phyloP scores from a whole-genome alignment of 1,140 invertebrate species.

The Drosophila parabipectinata region DNA sequence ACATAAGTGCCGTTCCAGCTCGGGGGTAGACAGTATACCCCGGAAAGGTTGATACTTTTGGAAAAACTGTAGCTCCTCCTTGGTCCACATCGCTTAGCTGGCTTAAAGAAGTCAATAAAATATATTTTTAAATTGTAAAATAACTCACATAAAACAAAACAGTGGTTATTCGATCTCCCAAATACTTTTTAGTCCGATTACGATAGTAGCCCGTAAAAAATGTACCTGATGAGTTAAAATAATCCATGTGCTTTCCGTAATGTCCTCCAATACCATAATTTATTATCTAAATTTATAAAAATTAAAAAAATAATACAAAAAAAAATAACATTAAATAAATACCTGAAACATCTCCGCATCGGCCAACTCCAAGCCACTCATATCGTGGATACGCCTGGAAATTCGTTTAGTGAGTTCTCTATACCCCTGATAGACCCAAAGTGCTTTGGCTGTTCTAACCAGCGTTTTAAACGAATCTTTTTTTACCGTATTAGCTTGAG shows the following conservation, averaged over 20 bases:
- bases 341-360: constrained; percentile 84
- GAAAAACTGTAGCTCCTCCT: constrained; percentile 94
- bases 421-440: constrained; percentile 93
- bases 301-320: too few relatives aligned
- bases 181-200: background rate
- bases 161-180: constrained; percentile 58
- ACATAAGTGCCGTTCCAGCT: constrained; percentile 95
- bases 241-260: constrained; percentile 88
- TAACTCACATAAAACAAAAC: constrained; percentile 63
- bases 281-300: constrained; percentile 84
- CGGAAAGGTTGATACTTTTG: constrained; percentile 86
- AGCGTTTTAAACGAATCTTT: background rate
- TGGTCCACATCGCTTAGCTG: constrained; percentile 97
- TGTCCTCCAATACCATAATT: constrained; percentile 90
- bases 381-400: constrained; percentile 89
- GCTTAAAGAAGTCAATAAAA: background rate
- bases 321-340: too few relatives aligned
- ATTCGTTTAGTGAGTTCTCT: constrained; percentile 89
- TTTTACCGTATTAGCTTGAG: background rate
- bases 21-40: constrained; percentile 92
- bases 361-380: constrained; percentile 86
- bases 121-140: background rate
- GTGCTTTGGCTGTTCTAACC: constrained; percentile 3
- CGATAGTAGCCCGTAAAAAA: background rate
- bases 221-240: constrained; percentile 74